Percentiles rank a stretch among this genome's conserved stretches.
Evolutionary conservation across 2,113 vertebrate species (phyloP).

Genomic region (Etheostoma spectabile): DNA sequence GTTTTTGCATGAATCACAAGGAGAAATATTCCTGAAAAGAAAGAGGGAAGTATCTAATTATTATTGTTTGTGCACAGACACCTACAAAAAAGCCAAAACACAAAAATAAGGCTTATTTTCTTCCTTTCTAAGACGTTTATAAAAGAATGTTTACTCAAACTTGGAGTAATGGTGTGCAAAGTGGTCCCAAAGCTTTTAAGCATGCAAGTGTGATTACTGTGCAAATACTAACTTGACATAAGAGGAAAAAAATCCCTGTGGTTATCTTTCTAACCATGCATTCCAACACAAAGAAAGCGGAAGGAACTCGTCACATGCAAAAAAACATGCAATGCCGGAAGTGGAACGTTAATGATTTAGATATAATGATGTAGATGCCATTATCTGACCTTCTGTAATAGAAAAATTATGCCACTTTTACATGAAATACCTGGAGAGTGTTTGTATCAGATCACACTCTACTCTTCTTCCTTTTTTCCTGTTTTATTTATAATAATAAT

Average conservation of each 20-base stretch:
- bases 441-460: background rate
- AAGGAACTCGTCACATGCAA: too few relatives aligned
- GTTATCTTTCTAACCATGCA: conserved; percentile 1
- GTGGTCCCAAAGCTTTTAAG: conserved; percentile 13
- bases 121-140: background rate
- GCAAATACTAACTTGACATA: background rate
- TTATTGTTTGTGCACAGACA: background rate
- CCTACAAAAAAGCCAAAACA: background rate
- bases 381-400: background rate
- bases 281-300: too few relatives aligned
- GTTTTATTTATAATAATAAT: too few relatives aligned
- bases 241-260: background rate
- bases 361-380: background rate
- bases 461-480: too few relatives aligned
- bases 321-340: too few relatives aligned
- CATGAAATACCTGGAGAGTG: background rate
- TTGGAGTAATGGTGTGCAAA: conserved; percentile 13
- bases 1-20: conserved; percentile 23
- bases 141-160: background rate
- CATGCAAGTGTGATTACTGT: background rate
- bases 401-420: background rate
- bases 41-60: background rate
- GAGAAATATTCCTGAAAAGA: conserved; percentile 22
- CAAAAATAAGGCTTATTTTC: background rate
- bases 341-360: too few relatives aligned